A percentile compares a stretch with the other conserved stretches of the same genome.
Evolutionary conservation across 2,113 vertebrate species (phyloP).

Genomic region (Electrona antarctica): DNA sequence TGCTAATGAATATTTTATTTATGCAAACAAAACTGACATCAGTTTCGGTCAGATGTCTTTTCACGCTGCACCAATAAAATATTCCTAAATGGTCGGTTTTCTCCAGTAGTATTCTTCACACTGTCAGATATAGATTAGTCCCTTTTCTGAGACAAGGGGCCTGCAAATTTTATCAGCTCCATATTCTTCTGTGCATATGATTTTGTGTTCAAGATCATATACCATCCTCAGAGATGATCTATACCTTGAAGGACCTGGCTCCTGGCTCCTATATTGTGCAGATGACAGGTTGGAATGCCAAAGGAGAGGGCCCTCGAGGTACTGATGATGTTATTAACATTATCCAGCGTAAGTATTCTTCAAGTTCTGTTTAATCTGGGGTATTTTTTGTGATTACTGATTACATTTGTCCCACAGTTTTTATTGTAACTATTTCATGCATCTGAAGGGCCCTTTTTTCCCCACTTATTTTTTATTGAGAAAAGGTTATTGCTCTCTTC

Average conservation of each 20-base stretch:
- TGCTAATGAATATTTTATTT: background rate
- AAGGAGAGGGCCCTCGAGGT: conserved; percentile 61
- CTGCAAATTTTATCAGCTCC: background rate
- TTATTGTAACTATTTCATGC: background rate
- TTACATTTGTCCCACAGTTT: background rate
- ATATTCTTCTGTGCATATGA: background rate
- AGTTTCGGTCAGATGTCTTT: background rate
- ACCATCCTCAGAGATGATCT: conserved; percentile 20
- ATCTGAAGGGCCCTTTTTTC: background rate
- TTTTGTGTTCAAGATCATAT: conserved; percentile 42
- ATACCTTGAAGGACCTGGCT: conserved; percentile 39
- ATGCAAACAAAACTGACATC: background rate
- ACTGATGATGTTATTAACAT: conserved; percentile 33
- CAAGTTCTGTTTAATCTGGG: background rate
- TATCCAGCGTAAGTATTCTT: conserved; percentile 53
- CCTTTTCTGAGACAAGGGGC: background rate
- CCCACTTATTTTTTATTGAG: background rate
- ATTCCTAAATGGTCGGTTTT: background rate
- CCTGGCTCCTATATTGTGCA: conserved; percentile 60
- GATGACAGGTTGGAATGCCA: conserved; percentile 70
- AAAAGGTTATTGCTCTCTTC: background rate
- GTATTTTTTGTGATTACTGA: background rate
- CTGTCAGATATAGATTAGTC: background rate
- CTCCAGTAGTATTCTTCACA: background rate
- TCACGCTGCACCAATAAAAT: background rate